These are phyloP conservation scores for Andrena trimmerana DNA, from an alignment of 2,888 invertebrate species.

Conservation along the genomic window DNA sequence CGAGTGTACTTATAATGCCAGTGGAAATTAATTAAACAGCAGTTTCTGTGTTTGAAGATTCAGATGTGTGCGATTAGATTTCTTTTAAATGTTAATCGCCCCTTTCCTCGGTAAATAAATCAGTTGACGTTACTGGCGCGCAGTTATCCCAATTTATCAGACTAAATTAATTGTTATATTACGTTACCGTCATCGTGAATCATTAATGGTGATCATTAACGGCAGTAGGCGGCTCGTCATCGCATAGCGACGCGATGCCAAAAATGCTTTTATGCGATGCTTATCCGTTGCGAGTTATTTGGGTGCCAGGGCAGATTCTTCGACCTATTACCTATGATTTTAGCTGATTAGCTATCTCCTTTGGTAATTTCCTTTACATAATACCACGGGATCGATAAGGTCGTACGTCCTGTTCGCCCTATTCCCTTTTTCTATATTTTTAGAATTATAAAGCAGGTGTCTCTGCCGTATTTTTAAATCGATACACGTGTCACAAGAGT, in stretches of 20 bases:
- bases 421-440: too few relatives aligned
- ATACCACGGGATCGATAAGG: too few relatives aligned
- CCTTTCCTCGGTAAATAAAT: not conserved
- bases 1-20: too few relatives aligned
- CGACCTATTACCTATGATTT: not conserved
- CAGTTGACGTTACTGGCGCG: not conserved
- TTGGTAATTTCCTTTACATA: too few relatives aligned
- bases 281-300: slow-evolving; percentile 11
- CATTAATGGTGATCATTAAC: slow-evolving; percentile 45
- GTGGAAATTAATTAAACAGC: too few relatives aligned
- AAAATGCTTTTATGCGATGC: slow-evolving; percentile 59
- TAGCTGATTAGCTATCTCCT: not conserved
- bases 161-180: slow-evolving; percentile 40
- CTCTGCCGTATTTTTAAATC: too few relatives aligned
- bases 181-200: slow-evolving; percentile 27
- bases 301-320: slow-evolving; percentile 24
- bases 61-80: too few relatives aligned
- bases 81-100: too few relatives aligned
- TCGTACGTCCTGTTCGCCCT: too few relatives aligned
- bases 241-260: slow-evolving; percentile 55
- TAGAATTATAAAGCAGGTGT: too few relatives aligned
- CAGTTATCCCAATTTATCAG: not conserved
- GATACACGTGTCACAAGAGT: too few relatives aligned
- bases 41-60: too few relatives aligned
- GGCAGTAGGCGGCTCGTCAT: slow-evolving; percentile 12